phyloP scores from a whole-genome alignment of 2,797 vertebrate genomes.

The Fringilla coelebs region DNA sequence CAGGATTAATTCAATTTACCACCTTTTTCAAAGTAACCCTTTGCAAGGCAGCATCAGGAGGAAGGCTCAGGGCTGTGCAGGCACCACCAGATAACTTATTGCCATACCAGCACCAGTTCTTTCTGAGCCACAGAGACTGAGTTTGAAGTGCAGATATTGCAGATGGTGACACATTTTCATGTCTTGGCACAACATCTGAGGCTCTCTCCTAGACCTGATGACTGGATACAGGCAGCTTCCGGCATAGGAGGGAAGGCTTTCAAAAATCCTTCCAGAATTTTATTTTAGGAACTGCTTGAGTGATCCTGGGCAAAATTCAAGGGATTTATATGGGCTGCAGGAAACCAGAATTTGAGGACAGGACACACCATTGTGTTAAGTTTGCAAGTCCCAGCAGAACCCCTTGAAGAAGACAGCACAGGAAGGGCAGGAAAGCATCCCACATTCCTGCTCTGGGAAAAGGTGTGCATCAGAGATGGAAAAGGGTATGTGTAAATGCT shows the following conservation, averaged over 20 bases:
- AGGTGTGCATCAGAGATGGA: neutral
- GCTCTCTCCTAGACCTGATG: neutral
- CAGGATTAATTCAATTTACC: constrained; percentile 31
- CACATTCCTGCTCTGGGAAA: neutral
- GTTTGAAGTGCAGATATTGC: neutral
- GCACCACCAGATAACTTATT: neutral
- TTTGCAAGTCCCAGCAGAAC: neutral
- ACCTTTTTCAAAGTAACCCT: neutral
- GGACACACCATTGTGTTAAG: neutral
- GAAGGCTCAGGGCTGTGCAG: neutral
- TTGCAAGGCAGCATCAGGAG: neutral
- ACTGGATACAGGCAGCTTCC: neutral
- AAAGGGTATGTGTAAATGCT: neutral
- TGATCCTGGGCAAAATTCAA: neutral
- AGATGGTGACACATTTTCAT: neutral
- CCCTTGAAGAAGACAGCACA: neutral
- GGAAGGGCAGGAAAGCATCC: neutral
- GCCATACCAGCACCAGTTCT: no score
- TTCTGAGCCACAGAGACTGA: neutral
- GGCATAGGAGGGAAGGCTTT: neutral
- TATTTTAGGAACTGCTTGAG: neutral
- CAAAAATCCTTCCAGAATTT: neutral
- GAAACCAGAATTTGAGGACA: neutral
- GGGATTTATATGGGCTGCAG: neutral
- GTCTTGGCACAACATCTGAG: neutral